Base-by-base conservation (phyloP, 2,113 vertebrate genomes). In the Lathamus discolor region DNA sequence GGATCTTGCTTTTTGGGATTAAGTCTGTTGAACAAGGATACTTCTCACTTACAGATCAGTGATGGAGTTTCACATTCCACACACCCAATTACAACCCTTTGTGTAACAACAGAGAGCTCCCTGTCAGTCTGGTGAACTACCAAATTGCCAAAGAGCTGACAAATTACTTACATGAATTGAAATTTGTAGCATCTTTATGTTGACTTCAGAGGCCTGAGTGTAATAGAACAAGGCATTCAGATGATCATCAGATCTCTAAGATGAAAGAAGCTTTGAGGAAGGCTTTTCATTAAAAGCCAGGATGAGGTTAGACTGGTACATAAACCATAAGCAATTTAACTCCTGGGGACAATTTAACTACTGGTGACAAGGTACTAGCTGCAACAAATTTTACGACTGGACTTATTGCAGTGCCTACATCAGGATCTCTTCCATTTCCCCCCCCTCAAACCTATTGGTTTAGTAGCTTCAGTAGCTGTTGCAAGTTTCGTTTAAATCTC, bases 261-360 rank as follows among this genome's bases (percentile, higher is more conserved):
- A 93, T 84, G 66, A 94, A 91, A 93, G 88, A 6, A 70, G 44
- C 69, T 92, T 63, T 87, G 69, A 87, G 85, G 46, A 61, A 75
- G 33, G 28, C 31, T 96, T 94, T 93, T 67, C 70, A 83, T 90
- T 70, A 33, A 28, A 13, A 1, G 57, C 44, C 46, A 61, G 57
- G 24, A 35, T 48, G 67, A 55, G 44, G 54, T 9, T 19, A 86
- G 68, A 17, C 44, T 48, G 51, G 69, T 28, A 7, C 66, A 29
- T 37, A 68, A 93, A 68, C 75, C 39, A 43, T 3, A 64, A 85
- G 25, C 17, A 54, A 27, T 52, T 84, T 57, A 72, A 49, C 17
- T 66, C 18, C 68, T 66, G 23, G 54, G 35, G 54, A 37, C 31
- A 46, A 35, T 51, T 62, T 49, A 82, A 70, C 9, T 49, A 10